Evolutionary conservation across 2,113 vertebrate species (phyloP), one percentile per base, ranked within the genome.

Genomic region (Ameiurus melas): DNA sequence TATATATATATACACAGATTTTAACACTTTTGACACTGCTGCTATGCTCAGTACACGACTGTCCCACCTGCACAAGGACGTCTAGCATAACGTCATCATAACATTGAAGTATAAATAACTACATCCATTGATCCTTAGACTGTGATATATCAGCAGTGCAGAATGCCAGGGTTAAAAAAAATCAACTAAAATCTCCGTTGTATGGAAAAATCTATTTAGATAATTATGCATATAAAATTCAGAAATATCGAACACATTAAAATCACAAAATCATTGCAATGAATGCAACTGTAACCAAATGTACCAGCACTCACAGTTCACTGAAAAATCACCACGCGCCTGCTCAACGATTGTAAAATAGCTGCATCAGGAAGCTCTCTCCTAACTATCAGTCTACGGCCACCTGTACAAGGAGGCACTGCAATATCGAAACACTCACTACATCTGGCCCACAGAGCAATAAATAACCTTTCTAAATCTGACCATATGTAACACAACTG

Each of bases 401-500:
- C 57, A 60, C 80, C 86, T 75, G 9, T 33, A 71, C 66, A 86
- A 55, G 0, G 51, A 89, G 88, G 7, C 57, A 89, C 57, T 55
- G 9, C 47, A 58, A 85, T 85, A 81, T 85, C 86, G 84, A 78
- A 78, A 85, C 66, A 87, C 33, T 83, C 70, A 86, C 90, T 36
- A 57, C 19, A 81, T 36, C 62, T 57, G 84, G n/a, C 47, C 43
- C 64, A 14, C 36, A 60, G 81, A 62, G 86, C 86, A 88, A 84
- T 75, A 88, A 85, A 78, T 87, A 80, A 90, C 82, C 88, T 79
- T 88, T 90, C 88, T 87, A 90, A 73, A 87, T 90, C 83, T 87
- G 87, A 89, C 85, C 82, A 81, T 85, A 83, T 86, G 87, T 85
- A 90, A 90, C 68, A 68, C 30, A 71, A 77, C 66, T 16, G 55